Percentiles rank a stretch among this genome's conserved stretches.
Conservation (phyloP, 1,140 invertebrate genomes). For the Belonocnema kinseyi region DNA sequence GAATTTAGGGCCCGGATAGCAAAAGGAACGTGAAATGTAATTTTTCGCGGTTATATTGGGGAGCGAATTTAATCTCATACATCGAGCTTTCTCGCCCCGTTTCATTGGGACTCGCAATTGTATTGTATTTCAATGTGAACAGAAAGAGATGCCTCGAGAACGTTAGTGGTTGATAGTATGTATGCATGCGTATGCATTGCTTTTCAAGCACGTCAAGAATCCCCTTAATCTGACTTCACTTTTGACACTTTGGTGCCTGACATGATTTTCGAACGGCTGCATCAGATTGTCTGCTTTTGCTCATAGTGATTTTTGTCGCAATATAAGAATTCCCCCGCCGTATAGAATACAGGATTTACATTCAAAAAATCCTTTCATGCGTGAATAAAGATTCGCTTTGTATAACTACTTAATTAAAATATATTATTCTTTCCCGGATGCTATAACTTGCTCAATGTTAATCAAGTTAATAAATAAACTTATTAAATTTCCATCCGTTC, state of each 20-base stretch:
- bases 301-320: not conserved
- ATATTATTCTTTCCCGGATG: not conserved
- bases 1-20: slow-evolving; percentile 47
- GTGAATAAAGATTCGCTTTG: not conserved
- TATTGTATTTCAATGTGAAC: slow-evolving; percentile 45
- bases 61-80: slow-evolving; percentile 54
- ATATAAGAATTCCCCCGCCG: not conserved
- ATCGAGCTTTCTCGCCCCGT: slow-evolving; percentile 49
- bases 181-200: slow-evolving; percentile 22
- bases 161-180: slow-evolving; percentile 13
- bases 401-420: not conserved
- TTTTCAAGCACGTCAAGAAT: slow-evolving; percentile 42
- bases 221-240: slow-evolving; percentile 45
- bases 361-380: not conserved
- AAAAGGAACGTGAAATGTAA: slow-evolving; percentile 52
- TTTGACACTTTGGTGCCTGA: slow-evolving; percentile 42
- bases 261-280: slow-evolving; percentile 34
- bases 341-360: not conserved
- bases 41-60: slow-evolving; percentile 48
- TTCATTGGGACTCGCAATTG: slow-evolving; percentile 48
- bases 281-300: slow-evolving; percentile 37
- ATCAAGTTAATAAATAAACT: no score
- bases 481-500: no score
- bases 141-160: slow-evolving; percentile 22
- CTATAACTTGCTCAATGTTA: no score